A percentile compares a stretch with the other conserved stretches of the same genome.
Evolutionary conservation across 2,888 invertebrate genomes (phyloP).

Genomic region (Stratiomys singularior): DNA sequence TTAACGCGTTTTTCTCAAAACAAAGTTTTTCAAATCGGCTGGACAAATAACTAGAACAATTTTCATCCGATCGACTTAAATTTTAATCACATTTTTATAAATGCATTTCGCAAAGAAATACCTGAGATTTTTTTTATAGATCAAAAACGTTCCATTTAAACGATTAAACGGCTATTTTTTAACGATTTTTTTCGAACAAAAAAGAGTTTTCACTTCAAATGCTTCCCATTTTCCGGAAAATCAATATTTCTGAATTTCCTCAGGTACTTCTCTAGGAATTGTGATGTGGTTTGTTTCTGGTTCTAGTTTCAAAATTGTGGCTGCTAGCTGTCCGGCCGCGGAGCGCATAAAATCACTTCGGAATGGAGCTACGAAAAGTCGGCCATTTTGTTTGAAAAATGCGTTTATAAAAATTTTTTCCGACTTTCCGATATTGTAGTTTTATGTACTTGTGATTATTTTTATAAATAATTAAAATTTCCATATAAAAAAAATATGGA

Average conservation of each 20-base stretch:
- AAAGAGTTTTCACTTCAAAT: neutral
- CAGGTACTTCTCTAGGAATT: constrained; percentile 11
- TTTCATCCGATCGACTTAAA: constrained; percentile 5
- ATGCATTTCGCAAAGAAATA: neutral
- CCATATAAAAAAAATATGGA: no score
- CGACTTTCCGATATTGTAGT: no score
- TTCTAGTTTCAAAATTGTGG: no score
- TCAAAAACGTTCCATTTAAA: neutral
- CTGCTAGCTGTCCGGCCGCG: no score
- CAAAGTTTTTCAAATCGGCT: constrained; percentile 7
- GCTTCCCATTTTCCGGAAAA: neutral
- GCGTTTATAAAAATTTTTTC: no score
- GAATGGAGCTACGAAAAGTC: no score
- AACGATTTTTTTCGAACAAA: constrained; percentile 8
- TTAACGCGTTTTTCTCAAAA: constrained; percentile 38
- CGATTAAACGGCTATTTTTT: neutral
- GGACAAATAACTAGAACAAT: neutral
- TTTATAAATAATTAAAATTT: no score
- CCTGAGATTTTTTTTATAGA: constrained; percentile 9
- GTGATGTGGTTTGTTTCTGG: constrained; percentile 2
- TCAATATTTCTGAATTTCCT: constrained; percentile 13
- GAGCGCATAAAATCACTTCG: no score
- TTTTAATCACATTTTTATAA: neutral
- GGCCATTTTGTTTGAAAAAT: no score
- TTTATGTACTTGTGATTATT: no score